Evolutionary conservation across 2,888 invertebrate species (phyloP), one percentile per base, ranked within the genome.

Genomic region (Lithophane ornitopus): DNA sequence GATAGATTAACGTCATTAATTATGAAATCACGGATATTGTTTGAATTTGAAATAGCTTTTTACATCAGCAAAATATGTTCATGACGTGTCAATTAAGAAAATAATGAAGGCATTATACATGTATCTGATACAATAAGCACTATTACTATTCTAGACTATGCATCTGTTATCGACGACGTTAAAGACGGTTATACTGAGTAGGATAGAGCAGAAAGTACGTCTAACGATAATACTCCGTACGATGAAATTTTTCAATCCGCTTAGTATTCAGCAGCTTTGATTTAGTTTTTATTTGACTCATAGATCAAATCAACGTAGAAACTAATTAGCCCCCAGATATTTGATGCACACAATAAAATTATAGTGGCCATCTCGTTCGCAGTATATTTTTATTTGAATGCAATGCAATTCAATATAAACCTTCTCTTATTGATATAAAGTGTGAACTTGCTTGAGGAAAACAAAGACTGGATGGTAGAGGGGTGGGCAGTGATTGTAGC

Each of bases 311-410:
- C 82, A 71, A 28, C 54, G 4, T 66, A 62, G 49, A 74, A 76
- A 66, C 19, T 78, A 78, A 84, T 84, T 74, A 85, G n/a, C n/a
- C n/a, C n/a, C n/a, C n/a, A n/a, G n/a, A n/a, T 68, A 78, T 84
- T 84, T 85, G 76, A 86, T 77, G 84, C 87, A 70, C 70, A 79
- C 70, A 75, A 87, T 87, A 75, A 81, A 74, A 76, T 70, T 70
- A 71, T 79, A 74, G 22, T 75, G 28, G 56, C 28, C 39, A 39
- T 67, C 22, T 72, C 49, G 59, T 61, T 58, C 34, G 28, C 46
- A 54, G 14, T 52, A 66, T 77, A 41, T 46, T 70, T 70, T 66
- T 72, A 46, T 70, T 65, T 46, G 1, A 39, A 49, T 14, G 11
- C 3, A 34, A 28, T 28, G 14, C 39, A 52, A 56, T 70, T 61